These are phyloP conservation scores for Piprites chloris DNA, from an alignment of 2,113 vertebrate genomes.

Conservation along the genomic window DNA sequence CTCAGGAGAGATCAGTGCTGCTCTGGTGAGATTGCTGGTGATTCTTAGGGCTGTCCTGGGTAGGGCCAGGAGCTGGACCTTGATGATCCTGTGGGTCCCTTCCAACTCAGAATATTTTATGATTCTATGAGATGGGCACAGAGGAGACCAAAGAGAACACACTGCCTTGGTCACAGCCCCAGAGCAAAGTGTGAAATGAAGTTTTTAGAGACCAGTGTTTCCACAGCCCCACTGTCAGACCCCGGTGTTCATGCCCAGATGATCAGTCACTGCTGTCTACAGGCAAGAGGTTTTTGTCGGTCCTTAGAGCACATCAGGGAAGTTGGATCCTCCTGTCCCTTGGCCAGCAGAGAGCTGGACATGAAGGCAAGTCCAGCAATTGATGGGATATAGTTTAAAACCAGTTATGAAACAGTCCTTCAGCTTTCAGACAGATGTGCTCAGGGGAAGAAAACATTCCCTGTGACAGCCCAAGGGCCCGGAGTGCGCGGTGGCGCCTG, in stretches of 20 bases:
- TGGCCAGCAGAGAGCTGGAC: background rate
- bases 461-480: background rate
- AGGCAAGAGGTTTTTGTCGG: background rate
- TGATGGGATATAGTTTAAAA: background rate
- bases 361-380: background rate
- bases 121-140: accelerated
- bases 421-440: background rate
- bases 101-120: background rate
- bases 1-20: background rate
- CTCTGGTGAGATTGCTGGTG: background rate
- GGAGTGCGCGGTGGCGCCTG: background rate
- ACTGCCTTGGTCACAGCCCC: background rate
- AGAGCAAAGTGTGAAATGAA: background rate
- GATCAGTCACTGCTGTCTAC: background rate
- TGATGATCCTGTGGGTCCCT: background rate
- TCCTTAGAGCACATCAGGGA: accelerated
- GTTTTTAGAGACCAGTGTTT: background rate
- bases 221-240: background rate
- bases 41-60: background rate
- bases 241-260: background rate
- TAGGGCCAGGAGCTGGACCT: background rate
- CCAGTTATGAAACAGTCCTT: background rate
- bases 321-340: background rate
- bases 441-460: background rate
- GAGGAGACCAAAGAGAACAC: accelerated